Percentiles rank a stretch among this genome's conserved stretches.
phyloP scores from a whole-genome alignment of 2,797 vertebrate genomes.

The Scolopax bukidnonensis region DNA sequence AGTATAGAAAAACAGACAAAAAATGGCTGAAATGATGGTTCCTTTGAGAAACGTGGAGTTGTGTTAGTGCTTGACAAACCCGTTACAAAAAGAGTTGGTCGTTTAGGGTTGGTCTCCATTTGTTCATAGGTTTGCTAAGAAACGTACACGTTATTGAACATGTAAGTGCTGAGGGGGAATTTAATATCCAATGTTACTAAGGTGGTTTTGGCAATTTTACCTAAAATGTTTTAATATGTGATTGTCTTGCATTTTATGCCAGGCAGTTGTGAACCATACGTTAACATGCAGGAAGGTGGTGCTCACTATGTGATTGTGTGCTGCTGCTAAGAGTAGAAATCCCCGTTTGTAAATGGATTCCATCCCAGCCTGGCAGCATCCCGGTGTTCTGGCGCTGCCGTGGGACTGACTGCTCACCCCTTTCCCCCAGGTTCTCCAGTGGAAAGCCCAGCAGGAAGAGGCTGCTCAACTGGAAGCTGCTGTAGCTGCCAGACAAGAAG shows the following conservation, averaged over 20 bases:
- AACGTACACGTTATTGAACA: accelerated
- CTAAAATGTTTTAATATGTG: neutral
- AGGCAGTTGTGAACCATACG: neutral
- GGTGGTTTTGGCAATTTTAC: neutral
- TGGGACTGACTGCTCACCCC: neutral
- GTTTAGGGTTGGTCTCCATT: neutral
- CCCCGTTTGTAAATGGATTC: neutral
- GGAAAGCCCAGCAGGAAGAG: constrained; percentile 89
- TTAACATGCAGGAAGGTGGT: neutral
- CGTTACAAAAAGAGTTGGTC: neutral
- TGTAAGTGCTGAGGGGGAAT: neutral
- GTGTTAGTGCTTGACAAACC: neutral
- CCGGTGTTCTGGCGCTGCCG: neutral
- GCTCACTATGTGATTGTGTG: neutral
- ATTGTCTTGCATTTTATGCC: neutral
- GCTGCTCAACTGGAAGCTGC: constrained; percentile 85
- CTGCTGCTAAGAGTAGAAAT: neutral
- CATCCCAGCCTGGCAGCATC: neutral
- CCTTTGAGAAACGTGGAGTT: neutral
- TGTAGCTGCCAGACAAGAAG: constrained; percentile 81
- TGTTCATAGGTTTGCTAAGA: accelerated
- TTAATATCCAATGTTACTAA: neutral
- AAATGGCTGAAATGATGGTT: neutral
- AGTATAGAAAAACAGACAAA: neutral
- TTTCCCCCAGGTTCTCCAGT: constrained; percentile 84